Evolutionary conservation across 2,888 invertebrate genomes (phyloP).

Genomic region (Orthosia incerta): DNA sequence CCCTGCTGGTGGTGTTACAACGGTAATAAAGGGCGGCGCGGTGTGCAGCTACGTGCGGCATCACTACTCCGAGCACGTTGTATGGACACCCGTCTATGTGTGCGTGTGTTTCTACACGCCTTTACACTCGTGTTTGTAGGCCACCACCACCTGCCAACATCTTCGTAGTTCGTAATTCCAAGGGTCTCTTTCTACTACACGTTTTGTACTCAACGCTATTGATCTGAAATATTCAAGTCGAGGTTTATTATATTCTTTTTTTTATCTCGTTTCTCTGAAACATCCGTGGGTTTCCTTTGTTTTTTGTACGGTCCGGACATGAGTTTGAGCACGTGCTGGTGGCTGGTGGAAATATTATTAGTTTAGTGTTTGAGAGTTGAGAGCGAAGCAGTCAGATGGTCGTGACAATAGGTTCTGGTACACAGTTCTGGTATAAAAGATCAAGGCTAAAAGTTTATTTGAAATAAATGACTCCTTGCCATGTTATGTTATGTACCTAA

Average conservation of each 20-base stretch:
- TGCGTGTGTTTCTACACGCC: slow-evolving; percentile 53
- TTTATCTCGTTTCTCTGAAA: slow-evolving; percentile 75
- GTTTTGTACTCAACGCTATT: slow-evolving; percentile 75
- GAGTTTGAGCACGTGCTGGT: slow-evolving; percentile 79
- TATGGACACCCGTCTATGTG: slow-evolving; percentile 63
- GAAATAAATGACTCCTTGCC: slow-evolving; percentile 10
- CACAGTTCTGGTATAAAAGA: slow-evolving; percentile 4
- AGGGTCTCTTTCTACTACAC: slow-evolving; percentile 63
- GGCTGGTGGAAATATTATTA: slow-evolving; percentile 68
- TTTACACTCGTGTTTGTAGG: slow-evolving; percentile 47
- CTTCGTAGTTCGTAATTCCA: slow-evolving; percentile 49
- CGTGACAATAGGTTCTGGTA: slow-evolving; percentile 28
- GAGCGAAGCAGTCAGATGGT: slow-evolving; percentile 8
- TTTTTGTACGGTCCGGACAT: slow-evolving; percentile 67
- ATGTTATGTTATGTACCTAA: slow-evolving; percentile 4
- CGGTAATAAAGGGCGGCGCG: slow-evolving; percentile 80
- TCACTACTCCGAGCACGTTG: slow-evolving; percentile 65
- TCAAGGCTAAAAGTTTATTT: slow-evolving; percentile 4
- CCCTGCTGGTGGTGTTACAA: slow-evolving; percentile 60
- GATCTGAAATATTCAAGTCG: slow-evolving; percentile 73
- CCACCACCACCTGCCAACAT: slow-evolving; percentile 66
- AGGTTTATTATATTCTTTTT: slow-evolving; percentile 75
- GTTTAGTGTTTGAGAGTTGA: slow-evolving; percentile 28
- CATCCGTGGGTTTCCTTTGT: slow-evolving; percentile 82
- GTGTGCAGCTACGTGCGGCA: slow-evolving; percentile 76